Conservation (phyloP, 2,797 vertebrate genomes). For the Spizella passerina region DNA sequence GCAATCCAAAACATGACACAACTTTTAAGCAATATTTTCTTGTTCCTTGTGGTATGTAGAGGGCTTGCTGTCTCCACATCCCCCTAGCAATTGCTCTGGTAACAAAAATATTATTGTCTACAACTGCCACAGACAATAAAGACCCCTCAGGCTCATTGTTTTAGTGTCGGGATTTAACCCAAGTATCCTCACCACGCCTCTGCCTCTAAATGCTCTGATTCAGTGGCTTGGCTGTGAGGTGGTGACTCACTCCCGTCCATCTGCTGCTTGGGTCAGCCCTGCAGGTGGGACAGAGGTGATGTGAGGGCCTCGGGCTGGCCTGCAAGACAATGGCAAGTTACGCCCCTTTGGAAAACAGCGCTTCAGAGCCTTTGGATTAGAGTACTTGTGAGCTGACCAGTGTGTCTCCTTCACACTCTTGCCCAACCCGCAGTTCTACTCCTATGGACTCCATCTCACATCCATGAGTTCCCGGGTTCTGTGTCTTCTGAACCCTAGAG, state of each 20-base stretch:
- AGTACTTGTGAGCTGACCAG: background rate
- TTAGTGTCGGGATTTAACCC: slow-evolving; percentile 1
- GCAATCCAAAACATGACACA: slow-evolving; percentile 63
- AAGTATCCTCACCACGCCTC: slow-evolving; percentile 20
- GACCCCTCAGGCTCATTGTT: slow-evolving; percentile 54
- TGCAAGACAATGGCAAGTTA: background rate
- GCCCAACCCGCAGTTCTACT: background rate
- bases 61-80: slow-evolving; percentile 29
- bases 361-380: background rate
- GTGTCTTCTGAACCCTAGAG: slow-evolving; percentile 73
- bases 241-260: background rate
- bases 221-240: slow-evolving; percentile 12
- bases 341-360: background rate
- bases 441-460: background rate
- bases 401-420: background rate
- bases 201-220: slow-evolving; percentile 33
- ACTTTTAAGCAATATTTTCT: slow-evolving; percentile 63
- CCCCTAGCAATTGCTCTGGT: slow-evolving; percentile 50
- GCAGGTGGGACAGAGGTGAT: slow-evolving; percentile 23
- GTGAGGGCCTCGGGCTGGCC: background rate
- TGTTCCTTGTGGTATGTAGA: slow-evolving; percentile 33
- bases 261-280: background rate
- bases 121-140: slow-evolving; percentile 29
- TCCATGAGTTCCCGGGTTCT: background rate
- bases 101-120: slow-evolving; percentile 74